A percentile compares a stretch with the other conserved stretches of the same genome.
phyloP scores from a whole-genome alignment of 2,113 vertebrate genomes.

The Chlorocebus sabaeus region DNA sequence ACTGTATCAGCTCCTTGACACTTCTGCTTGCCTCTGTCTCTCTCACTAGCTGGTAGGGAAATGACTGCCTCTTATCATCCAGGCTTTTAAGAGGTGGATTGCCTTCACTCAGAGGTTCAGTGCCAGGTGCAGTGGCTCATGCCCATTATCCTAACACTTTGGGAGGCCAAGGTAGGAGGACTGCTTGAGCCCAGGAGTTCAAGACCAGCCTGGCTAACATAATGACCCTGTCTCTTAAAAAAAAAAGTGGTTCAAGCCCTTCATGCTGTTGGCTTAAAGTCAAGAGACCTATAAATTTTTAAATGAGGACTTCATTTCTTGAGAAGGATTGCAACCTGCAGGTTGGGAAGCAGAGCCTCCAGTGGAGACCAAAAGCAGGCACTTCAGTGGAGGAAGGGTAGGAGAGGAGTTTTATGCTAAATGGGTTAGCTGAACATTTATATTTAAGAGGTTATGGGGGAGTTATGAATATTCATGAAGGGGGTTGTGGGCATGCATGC shows the following conservation, averaged over 20 bases:
- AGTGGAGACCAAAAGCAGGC: background rate
- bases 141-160: too few relatives aligned
- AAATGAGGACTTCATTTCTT: background rate
- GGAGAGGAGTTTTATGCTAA: background rate
- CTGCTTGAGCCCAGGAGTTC: too few relatives aligned
- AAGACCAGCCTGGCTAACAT: too few relatives aligned
- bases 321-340: background rate
- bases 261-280: background rate
- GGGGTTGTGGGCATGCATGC: background rate
- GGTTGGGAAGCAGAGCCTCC: background rate
- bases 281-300: background rate
- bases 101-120: background rate
- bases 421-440: background rate
- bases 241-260: background rate
- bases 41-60: background rate
- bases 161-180: too few relatives aligned
- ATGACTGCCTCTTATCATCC: background rate
- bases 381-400: background rate
- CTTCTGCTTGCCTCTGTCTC: background rate
- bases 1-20: background rate
- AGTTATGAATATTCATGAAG: background rate
- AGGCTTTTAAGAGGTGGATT: background rate
- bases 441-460: background rate
- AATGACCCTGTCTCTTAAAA: background rate
- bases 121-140: too few relatives aligned